Conservation (phyloP, 2,797 vertebrate species). For the Galaxias olidus region DNA sequence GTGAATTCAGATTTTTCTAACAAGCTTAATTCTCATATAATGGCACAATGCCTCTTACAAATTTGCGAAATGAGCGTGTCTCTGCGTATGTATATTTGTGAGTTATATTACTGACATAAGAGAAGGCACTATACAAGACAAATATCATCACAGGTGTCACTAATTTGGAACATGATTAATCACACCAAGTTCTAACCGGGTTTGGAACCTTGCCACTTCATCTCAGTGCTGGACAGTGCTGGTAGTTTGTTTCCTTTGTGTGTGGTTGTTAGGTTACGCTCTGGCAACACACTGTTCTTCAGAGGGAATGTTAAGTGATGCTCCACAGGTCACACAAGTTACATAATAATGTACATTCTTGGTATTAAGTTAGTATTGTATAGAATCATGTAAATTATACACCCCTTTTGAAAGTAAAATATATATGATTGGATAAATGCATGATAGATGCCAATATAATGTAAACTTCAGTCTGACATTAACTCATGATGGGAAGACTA, state of each 20-base stretch:
- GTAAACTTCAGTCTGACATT: no score
- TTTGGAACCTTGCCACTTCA: background rate
- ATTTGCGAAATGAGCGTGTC: background rate
- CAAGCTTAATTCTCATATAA: no score
- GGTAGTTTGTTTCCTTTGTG: constrained; percentile 50
- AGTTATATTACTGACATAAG: background rate
- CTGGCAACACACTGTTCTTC: constrained; percentile 17
- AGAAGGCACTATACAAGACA: background rate
- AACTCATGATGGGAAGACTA: no score
- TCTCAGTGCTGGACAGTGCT: constrained; percentile 8
- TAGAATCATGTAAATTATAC: background rate
- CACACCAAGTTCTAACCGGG: constrained; percentile 3
- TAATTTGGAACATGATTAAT: constrained; percentile 31
- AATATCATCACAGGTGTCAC: constrained; percentile 6
- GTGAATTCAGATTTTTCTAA: no score
- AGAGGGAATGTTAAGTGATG: constrained; percentile 64
- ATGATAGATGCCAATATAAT: no score
- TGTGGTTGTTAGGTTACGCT: constrained; percentile 56
- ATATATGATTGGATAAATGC: no score
- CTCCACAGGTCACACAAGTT: constrained; percentile 39
- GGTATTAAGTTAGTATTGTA: constrained; percentile 20
- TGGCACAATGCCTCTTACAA: no score
- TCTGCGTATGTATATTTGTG: background rate
- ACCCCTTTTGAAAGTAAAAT: no score
- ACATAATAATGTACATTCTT: constrained; percentile 32